Evolutionary conservation across 2,113 vertebrate species (phyloP).

Genomic region (Lasiurus borealis): DNA sequence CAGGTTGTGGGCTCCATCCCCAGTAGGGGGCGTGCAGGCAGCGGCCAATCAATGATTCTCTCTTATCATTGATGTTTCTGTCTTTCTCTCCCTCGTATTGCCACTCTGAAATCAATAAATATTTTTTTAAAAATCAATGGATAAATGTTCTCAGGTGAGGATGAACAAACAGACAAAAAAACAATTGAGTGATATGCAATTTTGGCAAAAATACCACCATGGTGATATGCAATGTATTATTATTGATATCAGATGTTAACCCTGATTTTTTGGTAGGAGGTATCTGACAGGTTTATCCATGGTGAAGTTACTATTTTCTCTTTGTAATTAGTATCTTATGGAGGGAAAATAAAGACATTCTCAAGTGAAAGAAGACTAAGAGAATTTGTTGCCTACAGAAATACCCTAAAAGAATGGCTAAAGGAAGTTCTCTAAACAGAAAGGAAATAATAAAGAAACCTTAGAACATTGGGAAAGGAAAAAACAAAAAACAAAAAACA

Average conservation of each 20-base stretch:
- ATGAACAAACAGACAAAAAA: no score
- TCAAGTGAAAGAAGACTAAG: not conserved
- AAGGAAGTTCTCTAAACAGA: not conserved
- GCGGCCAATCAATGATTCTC: no score
- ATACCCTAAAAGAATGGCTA: conserved; percentile 6
- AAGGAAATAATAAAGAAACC: conserved; percentile 31
- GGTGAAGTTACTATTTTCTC: not conserved
- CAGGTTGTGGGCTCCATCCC: no score
- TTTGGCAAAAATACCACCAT: conserved; percentile 21
- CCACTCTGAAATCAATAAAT: no score
- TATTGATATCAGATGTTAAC: conserved; percentile 1
- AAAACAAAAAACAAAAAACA: not conserved
- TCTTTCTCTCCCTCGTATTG: no score
- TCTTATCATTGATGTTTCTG: no score
- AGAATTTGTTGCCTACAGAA: not conserved
- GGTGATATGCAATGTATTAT: not conserved
- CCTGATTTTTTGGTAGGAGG: not conserved
- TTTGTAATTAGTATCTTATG: not conserved
- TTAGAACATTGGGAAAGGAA: not conserved
- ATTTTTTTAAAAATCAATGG: no score
- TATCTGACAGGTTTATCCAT: not conserved
- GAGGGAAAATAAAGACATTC: not conserved
- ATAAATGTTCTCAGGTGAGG: no score
- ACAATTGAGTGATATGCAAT: not conserved
- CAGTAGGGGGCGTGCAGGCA: no score